These are phyloP conservation scores for Pasiphila rectangulata DNA, from an alignment of 2,888 invertebrate species.

Conservation along the genomic window DNA sequence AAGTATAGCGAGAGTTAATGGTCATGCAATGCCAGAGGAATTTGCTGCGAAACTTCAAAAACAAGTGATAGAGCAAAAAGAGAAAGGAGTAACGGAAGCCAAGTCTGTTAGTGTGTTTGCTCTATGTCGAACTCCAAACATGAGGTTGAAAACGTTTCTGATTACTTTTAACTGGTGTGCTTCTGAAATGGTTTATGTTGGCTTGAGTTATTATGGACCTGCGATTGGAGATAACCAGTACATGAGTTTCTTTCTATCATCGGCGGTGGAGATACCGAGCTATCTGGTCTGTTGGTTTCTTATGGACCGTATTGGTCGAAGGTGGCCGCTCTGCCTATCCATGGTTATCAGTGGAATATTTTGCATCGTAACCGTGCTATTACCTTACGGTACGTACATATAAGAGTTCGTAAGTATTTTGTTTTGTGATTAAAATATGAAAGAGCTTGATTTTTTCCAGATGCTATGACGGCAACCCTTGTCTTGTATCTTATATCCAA, in stretches of 20 bases:
- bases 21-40: slow-evolving; percentile 86
- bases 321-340: slow-evolving; percentile 93
- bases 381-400: slow-evolving; percentile 84
- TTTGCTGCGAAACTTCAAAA: slow-evolving; percentile 87
- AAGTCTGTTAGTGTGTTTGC: slow-evolving; percentile 80
- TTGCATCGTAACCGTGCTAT: slow-evolving; percentile 90
- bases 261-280: slow-evolving; percentile 93
- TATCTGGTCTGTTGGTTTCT: slow-evolving; percentile 93
- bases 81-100: slow-evolving; percentile 68
- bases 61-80: slow-evolving; percentile 84
- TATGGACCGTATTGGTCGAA: slow-evolving; percentile 92
- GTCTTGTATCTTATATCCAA: slow-evolving; percentile 90
- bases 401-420: not conserved
- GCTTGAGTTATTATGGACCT: slow-evolving; percentile 94
- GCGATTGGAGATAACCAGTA: slow-evolving; percentile 93
- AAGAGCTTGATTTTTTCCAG: slow-evolving; percentile 63
- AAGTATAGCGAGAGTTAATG: slow-evolving; percentile 88
- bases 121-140: slow-evolving; percentile 91
- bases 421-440: slow-evolving; percentile 5
- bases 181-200: slow-evolving; percentile 95
- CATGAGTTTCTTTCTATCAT: slow-evolving; percentile 92
- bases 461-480: slow-evolving; percentile 87
- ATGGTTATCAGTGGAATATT: slow-evolving; percentile 92
- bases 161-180: slow-evolving; percentile 96
- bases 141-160: slow-evolving; percentile 91